phyloP scores from a whole-genome alignment of 2,113 vertebrate genomes.

The Hippoglossus stenolepis region DNA sequence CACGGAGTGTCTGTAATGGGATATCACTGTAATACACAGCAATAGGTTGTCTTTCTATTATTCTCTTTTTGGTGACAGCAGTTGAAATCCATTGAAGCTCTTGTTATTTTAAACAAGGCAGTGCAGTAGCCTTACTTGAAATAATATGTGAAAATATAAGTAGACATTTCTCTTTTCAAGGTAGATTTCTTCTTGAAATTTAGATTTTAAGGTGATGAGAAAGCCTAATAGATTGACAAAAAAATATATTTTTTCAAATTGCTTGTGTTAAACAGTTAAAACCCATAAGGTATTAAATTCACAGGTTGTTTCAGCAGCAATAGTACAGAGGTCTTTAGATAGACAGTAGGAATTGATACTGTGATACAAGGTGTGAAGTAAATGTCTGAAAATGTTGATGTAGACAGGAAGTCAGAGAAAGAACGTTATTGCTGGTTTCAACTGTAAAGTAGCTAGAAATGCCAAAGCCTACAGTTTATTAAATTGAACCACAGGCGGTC shows the following conservation, averaged over 20 bases:
- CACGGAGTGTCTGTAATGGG: too few species aligned
- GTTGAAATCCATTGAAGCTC: too few species aligned
- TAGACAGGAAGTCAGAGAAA: not conserved
- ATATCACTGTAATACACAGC: too few species aligned
- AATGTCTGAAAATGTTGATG: too few species aligned
- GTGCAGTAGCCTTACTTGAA: too few species aligned
- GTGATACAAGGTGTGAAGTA: not conserved
- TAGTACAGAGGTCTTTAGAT: not conserved
- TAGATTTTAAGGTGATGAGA: not conserved
- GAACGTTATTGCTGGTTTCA: not conserved
- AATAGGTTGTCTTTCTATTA: too few species aligned
- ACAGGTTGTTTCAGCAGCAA: not conserved
- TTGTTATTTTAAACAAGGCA: too few species aligned
- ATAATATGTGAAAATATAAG: not conserved
- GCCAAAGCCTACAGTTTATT: constrained; percentile 1
- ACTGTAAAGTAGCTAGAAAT: not conserved
- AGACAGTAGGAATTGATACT: not conserved
- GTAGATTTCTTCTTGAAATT: too few species aligned
- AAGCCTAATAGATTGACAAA: too few species aligned
- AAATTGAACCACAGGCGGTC: not conserved
- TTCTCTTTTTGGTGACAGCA: too few species aligned
- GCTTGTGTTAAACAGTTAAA: not conserved
- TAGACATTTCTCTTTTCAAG: too few species aligned
- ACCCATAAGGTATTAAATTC: not conserved
- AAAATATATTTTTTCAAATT: not conserved